Evolutionary conservation across 2,113 vertebrate genomes (phyloP).

Genomic region (Chunga burmeisteri): DNA sequence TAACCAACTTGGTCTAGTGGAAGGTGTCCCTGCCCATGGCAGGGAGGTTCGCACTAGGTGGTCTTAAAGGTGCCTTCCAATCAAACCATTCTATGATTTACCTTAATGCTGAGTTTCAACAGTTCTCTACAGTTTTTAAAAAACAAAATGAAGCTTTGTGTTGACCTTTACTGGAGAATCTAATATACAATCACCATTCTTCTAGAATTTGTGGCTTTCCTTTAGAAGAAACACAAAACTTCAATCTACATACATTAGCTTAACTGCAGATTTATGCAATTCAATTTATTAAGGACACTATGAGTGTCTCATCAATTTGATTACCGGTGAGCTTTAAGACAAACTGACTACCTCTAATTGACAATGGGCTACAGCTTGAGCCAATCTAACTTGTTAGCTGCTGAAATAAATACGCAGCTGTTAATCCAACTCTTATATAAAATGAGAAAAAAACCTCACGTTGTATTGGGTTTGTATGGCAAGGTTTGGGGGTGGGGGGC

Average conservation of each 20-base stretch:
- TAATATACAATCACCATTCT: not conserved
- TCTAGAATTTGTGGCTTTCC: not conserved
- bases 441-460: not conserved
- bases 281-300: not conserved
- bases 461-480: no score
- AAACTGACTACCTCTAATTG: not conserved
- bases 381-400: not conserved
- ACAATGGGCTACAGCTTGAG: not conserved
- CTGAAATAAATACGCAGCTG: not conserved
- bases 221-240: not conserved
- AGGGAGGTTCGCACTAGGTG: no score
- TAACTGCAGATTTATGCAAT: not conserved
- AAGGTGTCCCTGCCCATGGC: no score
- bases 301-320: not conserved
- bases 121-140: not conserved
- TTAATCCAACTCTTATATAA: not conserved
- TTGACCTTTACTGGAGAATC: not conserved
- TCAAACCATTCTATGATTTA: not conserved
- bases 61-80: no score
- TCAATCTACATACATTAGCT: not conserved
- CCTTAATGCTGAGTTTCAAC: not conserved
- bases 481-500: no score
- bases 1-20: not conserved
- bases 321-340: not conserved
- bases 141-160: not conserved